Percentiles rank a stretch among this genome's conserved stretches.
Evolutionary conservation across 2,113 vertebrate genomes (phyloP).

Genomic region (Hydropotes inermis): DNA sequence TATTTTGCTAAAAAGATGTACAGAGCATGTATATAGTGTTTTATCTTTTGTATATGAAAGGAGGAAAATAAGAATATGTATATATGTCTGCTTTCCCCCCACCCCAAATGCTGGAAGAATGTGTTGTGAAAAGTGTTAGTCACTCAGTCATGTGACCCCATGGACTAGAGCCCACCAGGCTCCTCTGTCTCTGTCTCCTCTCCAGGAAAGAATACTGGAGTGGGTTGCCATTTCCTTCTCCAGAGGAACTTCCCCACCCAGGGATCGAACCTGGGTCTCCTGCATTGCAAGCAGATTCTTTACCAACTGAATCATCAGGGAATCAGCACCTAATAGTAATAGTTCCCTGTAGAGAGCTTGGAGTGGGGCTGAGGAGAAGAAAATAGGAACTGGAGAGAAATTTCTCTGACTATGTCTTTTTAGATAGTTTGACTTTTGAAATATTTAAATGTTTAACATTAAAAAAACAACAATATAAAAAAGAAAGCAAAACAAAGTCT

Average conservation of each 20-base stretch:
- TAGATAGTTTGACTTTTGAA: background rate
- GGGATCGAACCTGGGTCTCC: background rate
- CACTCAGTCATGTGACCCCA: background rate
- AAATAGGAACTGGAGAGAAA: background rate
- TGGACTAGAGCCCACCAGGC: background rate
- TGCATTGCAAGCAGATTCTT: background rate
- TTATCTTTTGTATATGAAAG: background rate
- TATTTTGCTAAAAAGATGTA: background rate
- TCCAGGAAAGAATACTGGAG: background rate
- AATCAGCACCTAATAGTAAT: background rate
- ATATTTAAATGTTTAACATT: constrained; percentile 2
- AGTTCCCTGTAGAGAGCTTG: background rate
- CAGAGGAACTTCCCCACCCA: background rate
- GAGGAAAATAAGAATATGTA: background rate
- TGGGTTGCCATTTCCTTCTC: background rate
- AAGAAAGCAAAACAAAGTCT: background rate
- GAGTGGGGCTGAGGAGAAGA: background rate
- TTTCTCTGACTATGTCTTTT: constrained; percentile 1
- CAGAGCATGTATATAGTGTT: background rate
- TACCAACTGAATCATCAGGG: background rate
- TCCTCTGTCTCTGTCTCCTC: background rate
- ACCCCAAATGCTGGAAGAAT: background rate
- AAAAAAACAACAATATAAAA: background rate
- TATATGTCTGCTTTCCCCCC: background rate
- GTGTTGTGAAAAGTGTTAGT: background rate